These are phyloP conservation scores for Aplodontia rufa DNA, from an alignment of 2,113 vertebrate species.

Conservation along the genomic window DNA sequence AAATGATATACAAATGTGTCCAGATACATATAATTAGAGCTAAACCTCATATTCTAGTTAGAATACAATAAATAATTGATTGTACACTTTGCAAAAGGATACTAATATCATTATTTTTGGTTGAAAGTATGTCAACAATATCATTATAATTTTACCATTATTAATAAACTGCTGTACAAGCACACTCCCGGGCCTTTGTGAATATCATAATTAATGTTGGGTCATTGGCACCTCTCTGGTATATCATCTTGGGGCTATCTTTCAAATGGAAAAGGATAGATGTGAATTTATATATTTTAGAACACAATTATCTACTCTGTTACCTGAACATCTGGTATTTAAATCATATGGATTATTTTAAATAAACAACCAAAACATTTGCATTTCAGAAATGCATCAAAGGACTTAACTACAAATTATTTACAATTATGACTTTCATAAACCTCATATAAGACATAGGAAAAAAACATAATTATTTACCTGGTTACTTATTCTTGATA, in stretches of 20 bases:
- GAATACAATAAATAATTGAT: neutral
- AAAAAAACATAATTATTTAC: constrained; percentile 25
- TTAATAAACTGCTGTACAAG: neutral
- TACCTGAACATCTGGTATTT: constrained; percentile 23
- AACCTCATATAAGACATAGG: neutral
- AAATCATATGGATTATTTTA: constrained; percentile 45
- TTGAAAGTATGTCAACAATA: neutral
- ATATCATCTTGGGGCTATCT: neutral
- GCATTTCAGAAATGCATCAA: neutral
- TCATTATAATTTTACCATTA: neutral
- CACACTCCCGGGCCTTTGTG: neutral
- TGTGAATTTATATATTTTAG: neutral
- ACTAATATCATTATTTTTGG: neutral
- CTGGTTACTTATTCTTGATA: constrained; percentile 2
- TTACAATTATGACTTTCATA: constrained; percentile 22
- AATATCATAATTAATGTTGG: neutral
- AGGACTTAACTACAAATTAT: constrained; percentile 30
- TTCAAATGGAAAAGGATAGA: neutral
- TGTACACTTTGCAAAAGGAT: neutral
- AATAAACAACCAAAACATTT: constrained; percentile 31
- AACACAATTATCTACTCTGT: neutral
- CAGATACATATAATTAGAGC: neutral
- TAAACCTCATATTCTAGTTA: neutral
- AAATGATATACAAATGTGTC: neutral
- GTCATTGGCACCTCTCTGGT: neutral